phyloP scores from a whole-genome alignment of 2,113 vertebrate species.

The Petromus typicus region DNA sequence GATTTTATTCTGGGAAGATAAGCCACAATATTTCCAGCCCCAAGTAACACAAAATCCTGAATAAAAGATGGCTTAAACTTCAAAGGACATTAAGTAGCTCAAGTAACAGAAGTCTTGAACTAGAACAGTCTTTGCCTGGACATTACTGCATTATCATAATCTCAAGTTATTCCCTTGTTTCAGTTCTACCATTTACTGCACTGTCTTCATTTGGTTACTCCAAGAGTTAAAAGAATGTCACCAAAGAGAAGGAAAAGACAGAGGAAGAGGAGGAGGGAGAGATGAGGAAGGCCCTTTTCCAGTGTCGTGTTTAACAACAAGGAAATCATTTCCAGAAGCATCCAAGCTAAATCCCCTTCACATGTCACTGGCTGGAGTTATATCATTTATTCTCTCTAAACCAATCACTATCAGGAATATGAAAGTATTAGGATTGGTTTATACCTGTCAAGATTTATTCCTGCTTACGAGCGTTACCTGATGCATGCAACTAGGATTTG shows the following conservation, averaged over 20 bases:
- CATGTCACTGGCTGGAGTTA: neutral
- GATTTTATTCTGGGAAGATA: slow-evolving; percentile 12
- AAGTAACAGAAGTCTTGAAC: neutral
- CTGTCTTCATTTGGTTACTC: neutral
- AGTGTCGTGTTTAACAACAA: neutral
- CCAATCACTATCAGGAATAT: neutral
- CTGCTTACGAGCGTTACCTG: neutral
- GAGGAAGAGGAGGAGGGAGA: too few species aligned
- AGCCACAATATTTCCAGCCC: neutral
- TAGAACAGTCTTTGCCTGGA: neutral
- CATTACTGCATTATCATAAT: neutral
- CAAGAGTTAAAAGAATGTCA: neutral
- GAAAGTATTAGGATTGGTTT: neutral
- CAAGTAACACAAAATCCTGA: neutral
- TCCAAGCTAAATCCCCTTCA: neutral
- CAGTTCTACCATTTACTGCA: neutral
- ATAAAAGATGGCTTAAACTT: neutral
- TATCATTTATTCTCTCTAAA: neutral
- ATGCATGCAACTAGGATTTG: neutral
- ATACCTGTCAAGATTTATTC: neutral
- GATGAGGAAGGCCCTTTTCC: neutral
- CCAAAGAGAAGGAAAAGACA: neutral
- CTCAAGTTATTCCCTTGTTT: neutral
- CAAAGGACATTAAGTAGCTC: neutral
- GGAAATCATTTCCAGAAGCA: neutral